Conservation (phyloP, 2,797 vertebrate genomes). For the Hyperoplus immaculatus region DNA sequence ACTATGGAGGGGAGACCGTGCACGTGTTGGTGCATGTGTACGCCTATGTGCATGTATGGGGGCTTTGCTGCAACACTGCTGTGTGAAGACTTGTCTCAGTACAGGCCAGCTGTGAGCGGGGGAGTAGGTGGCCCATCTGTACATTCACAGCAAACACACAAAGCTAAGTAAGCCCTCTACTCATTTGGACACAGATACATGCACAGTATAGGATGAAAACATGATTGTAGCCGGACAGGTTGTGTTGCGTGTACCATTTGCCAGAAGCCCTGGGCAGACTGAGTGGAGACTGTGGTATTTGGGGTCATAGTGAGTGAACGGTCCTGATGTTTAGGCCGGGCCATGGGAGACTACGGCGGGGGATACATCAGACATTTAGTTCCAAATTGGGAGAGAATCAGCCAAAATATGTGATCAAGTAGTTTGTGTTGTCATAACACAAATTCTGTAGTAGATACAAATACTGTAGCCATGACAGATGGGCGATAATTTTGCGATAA, state of each 20-base stretch:
- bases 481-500: conserved; percentile 23
- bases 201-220: conserved; percentile 38
- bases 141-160: conserved; percentile 75
- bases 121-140: conserved; percentile 45
- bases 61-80: conserved; percentile 59
- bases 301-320: conserved; percentile 27
- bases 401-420: conserved; percentile 30
- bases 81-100: conserved; percentile 72
- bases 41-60: conserved; percentile 42
- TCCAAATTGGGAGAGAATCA: conserved; percentile 26
- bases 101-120: conserved; percentile 65
- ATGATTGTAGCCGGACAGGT: conserved; percentile 18
- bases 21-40: conserved; percentile 51
- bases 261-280: conserved; percentile 28
- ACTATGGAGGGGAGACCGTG: conserved; percentile 31
- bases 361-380: conserved; percentile 17
- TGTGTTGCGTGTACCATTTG: conserved; percentile 12
- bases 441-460: conserved; percentile 24
- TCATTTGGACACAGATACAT: conserved; percentile 43
- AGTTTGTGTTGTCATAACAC: conserved; percentile 8
- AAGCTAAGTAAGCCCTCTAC: conserved; percentile 64
- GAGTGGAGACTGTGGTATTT: conserved; percentile 37
- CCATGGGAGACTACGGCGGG: conserved; percentile 20
- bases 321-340: not conserved
- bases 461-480: conserved; percentile 39